These are phyloP conservation scores for Salvelinus sp. DNA, from an alignment of 2,113 vertebrate species.

Conservation along the genomic window DNA sequence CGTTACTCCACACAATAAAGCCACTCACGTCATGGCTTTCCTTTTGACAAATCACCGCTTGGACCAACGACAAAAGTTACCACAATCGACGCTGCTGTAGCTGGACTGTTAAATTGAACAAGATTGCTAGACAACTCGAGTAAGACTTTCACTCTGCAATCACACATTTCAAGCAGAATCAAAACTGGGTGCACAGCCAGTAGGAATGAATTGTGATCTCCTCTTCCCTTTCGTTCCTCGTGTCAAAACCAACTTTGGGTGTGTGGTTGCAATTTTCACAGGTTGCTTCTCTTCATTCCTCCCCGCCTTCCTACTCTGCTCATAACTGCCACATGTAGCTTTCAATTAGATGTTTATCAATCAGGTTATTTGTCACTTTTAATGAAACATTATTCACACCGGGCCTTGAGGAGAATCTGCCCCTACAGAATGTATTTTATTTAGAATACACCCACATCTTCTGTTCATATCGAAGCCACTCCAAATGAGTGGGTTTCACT, in stretches of 20 bases:
- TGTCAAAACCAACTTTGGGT: slow-evolving; percentile 46
- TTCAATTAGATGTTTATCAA: slow-evolving; percentile 57
- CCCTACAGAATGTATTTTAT: slow-evolving; percentile 62
- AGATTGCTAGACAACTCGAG: background rate
- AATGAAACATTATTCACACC: slow-evolving; percentile 71
- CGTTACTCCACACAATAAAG: background rate
- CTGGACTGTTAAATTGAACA: background rate
- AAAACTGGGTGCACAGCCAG: background rate
- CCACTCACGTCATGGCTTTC: background rate
- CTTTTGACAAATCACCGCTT: background rate
- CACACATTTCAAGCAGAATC: background rate
- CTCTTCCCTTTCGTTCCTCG: slow-evolving; percentile 27
- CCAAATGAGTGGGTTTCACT: slow-evolving; percentile 68
- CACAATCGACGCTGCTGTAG: background rate
- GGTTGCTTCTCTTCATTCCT: slow-evolving; percentile 41
- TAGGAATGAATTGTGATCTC: slow-evolving; percentile 15
- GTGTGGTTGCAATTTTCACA: slow-evolving; percentile 53
- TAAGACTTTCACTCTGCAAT: background rate
- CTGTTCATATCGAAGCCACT: slow-evolving; percentile 48
- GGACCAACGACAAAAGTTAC: background rate
- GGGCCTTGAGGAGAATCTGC: slow-evolving; percentile 62
- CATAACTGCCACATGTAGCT: slow-evolving; percentile 59
- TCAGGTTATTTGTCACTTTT: slow-evolving; percentile 75
- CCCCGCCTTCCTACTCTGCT: slow-evolving; percentile 52
- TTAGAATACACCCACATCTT: slow-evolving; percentile 25